Evolutionary conservation across 2,113 vertebrate species (phyloP), one percentile per base, ranked within the genome.

Genomic region (Colinus virginianus): DNA sequence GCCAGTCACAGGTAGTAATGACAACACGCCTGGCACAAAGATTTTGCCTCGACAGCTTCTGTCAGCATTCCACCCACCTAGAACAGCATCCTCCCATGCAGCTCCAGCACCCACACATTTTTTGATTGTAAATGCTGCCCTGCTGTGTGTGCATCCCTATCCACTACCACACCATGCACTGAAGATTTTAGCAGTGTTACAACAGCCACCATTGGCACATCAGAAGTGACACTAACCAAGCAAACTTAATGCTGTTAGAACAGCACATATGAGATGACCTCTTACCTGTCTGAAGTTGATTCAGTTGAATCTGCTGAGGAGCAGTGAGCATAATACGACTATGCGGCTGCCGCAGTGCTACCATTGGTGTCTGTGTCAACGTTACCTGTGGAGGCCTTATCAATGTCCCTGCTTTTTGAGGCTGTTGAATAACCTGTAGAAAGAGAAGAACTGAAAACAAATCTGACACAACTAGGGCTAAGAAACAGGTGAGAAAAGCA

Each of bases 301-400:
- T 99, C 95, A 99, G 97, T 20, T 98, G 98, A 78, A 99, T 98
- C 91, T 98, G 98, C 40, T 98, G 98, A 42, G 98, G 97, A 51
- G 98, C 98, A 40, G 98, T 98, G 92, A 99, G 96, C 97, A 99
- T 97, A 49, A 99, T 98, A 94, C 98, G 98, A 88, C 96, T 98
- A 67, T 99, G 99, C 14, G 98, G 98, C 82, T 98, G 99, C 96
- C 99, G 97, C 96, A 99, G 94, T 1, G 98, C 97, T 68, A 99
- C 98, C 98, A 99, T 98, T 14, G 99, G 98, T 8, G 99, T 98
- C 64, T 98, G 97, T 87, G 99, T 98, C 97, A 99, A 87, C 1
- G 98, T 98, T 94, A 99, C 98, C 97, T 99, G 99, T 49, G 99
- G 98, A 66, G 98, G 98, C 97, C 99, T 98, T 97, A 99, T 96